These are phyloP conservation scores for Actenoides hombroni DNA, from an alignment of 2,113 vertebrate genomes.

Conservation along the genomic window DNA sequence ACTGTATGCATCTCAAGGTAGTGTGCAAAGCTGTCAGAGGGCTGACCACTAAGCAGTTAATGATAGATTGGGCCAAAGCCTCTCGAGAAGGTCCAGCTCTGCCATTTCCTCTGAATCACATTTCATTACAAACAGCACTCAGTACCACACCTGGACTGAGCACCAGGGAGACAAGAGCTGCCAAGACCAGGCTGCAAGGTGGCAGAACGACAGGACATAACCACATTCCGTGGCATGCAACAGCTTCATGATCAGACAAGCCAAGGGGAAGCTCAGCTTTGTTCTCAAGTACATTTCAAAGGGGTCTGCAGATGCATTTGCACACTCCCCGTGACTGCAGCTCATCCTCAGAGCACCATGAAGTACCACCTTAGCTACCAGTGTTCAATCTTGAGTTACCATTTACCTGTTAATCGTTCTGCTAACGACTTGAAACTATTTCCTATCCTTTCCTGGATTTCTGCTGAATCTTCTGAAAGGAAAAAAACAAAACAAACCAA, in stretches of 20 bases:
- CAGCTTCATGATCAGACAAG: background rate
- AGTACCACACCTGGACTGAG: background rate
- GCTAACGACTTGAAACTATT: constrained; percentile 87
- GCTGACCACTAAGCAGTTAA: background rate
- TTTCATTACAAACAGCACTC: background rate
- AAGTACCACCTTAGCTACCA: background rate
- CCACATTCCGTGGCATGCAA: background rate
- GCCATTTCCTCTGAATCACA: background rate
- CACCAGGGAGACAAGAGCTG: background rate
- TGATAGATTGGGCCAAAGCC: background rate
- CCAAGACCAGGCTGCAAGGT: background rate
- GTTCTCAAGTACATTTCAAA: background rate
- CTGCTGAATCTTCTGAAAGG: constrained; percentile 87
- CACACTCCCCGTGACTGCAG: background rate
- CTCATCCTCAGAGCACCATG: background rate
- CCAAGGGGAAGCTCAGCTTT: background rate
- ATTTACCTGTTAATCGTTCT: constrained; percentile 91
- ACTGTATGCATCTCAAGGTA: background rate
- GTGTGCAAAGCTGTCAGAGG: background rate
- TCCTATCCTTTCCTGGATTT: constrained; percentile 91
- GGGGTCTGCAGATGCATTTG: background rate
- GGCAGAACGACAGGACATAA: background rate
- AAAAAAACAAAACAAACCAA: background rate
- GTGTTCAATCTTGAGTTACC: background rate
- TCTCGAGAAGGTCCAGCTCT: background rate